Conservation (phyloP, 1,140 invertebrate species). For the Solenopsis fugax region DNA sequence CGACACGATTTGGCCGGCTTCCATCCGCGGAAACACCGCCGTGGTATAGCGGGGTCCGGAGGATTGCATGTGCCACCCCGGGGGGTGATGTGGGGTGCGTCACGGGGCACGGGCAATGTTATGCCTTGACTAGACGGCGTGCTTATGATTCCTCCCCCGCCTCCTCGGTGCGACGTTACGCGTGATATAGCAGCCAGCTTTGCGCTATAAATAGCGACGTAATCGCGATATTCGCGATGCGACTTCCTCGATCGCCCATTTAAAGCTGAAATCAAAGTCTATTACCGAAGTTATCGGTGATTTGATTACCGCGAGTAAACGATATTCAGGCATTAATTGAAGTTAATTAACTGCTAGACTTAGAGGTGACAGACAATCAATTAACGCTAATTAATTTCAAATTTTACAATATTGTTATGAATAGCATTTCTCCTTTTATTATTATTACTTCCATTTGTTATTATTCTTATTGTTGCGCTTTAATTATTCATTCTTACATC, state of each 20-base stretch:
- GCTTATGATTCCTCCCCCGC: slow-evolving; percentile 45
- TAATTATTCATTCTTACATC: not conserved
- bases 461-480: not conserved
- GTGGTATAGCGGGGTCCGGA: not conserved
- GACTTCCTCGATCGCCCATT: slow-evolving; percentile 3
- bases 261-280: slow-evolving; percentile 46
- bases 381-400: not conserved
- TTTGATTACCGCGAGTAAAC: not conserved
- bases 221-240: slow-evolving; percentile 12
- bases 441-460: not conserved
- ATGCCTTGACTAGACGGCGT: slow-evolving; percentile 55
- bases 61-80: slow-evolving; percentile 17
- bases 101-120: slow-evolving; percentile 10
- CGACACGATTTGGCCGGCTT: slow-evolving; percentile 72
- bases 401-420: not conserved
- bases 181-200: slow-evolving; percentile 18
- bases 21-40: slow-evolving; percentile 69
- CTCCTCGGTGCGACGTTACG: not conserved
- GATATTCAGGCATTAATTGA: slow-evolving; percentile 27
- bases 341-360: not conserved
- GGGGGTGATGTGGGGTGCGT: slow-evolving; percentile 7
- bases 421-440: not conserved
- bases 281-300: slow-evolving; percentile 6
- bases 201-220: slow-evolving; percentile 21
- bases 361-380: not conserved